phyloP scores from a whole-genome alignment of 2,888 invertebrate genomes.

The Cryptocheilus praepositus region DNA sequence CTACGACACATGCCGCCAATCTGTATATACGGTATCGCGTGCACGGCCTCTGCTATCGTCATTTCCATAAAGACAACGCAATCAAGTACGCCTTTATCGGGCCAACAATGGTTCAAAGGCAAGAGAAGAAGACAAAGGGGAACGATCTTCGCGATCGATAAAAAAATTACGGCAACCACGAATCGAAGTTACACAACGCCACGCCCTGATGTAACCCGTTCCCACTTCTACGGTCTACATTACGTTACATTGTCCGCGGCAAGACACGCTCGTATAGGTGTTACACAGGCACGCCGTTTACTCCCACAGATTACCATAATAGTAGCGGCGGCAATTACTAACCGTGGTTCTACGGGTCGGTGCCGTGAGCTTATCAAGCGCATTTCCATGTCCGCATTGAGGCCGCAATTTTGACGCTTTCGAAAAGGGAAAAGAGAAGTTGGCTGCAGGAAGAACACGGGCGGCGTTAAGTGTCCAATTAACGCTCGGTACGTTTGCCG shows the following conservation, averaged over 20 bases:
- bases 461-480: constrained; percentile 28
- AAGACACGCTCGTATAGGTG: background rate
- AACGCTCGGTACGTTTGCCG: constrained; percentile 28
- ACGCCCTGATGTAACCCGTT: constrained; percentile 20
- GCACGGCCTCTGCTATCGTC: too few relatives aligned
- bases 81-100: too few relatives aligned
- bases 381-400: constrained; percentile 2
- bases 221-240: background rate
- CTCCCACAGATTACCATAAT: constrained; percentile 19
- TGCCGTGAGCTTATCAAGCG: constrained; percentile 4
- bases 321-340: constrained; percentile 7
- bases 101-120: too few relatives aligned
- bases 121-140: too few relatives aligned
- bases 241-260: constrained; percentile 19
- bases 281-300: constrained; percentile 3
- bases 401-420: too few relatives aligned
- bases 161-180: background rate
- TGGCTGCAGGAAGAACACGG: too few relatives aligned
- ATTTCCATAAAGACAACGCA: too few relatives aligned
- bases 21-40: too few relatives aligned
- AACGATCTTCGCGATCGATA: too few relatives aligned
- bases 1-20: too few relatives aligned
- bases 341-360: background rate
- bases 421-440: too few relatives aligned
- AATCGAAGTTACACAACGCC: constrained; percentile 12